Evolutionary conservation across 92 coral and sea anemone species (phyloP).

Genomic region (Paragorgia papillata): DNA sequence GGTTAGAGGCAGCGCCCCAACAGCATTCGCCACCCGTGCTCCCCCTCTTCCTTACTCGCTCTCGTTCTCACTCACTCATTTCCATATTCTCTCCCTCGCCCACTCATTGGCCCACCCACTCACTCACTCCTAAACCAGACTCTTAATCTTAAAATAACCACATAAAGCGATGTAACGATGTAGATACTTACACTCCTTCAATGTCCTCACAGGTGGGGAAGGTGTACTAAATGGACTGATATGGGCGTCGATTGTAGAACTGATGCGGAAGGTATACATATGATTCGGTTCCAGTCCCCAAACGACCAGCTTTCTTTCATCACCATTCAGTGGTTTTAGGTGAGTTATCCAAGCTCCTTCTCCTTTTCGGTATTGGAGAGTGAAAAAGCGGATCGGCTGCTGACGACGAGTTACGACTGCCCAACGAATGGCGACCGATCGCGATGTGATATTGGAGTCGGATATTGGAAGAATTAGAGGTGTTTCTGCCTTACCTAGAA

Average conservation of each 20-base stretch:
- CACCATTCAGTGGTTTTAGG: conserved; percentile 62
- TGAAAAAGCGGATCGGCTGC: conserved; percentile 83
- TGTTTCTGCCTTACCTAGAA: conserved; percentile 73
- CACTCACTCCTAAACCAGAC: too few relatives aligned
- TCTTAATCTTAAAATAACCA: too few relatives aligned
- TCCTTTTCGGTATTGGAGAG: conserved; percentile 67
- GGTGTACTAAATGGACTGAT: conserved; percentile 82
- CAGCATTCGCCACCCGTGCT: too few relatives aligned
- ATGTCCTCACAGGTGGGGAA: conserved; percentile 72
- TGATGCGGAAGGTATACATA: conserved; percentile 78
- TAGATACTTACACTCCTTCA: conserved; percentile 63
- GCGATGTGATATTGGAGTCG: conserved; percentile 68
- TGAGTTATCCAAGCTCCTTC: conserved; percentile 80
- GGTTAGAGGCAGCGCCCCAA: too few relatives aligned
- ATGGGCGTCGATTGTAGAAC: conserved; percentile 85
- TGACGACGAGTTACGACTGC: conserved; percentile 67
- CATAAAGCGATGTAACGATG: too few relatives aligned
- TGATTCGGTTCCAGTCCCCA: conserved; percentile 82
- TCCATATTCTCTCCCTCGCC: too few relatives aligned
- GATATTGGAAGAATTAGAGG: conserved; percentile 89
- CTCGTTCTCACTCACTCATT: too few relatives aligned
- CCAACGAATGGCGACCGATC: conserved; percentile 80
- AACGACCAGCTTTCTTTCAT: conserved; percentile 61
- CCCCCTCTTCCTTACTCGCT: too few relatives aligned
- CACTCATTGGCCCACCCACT: too few relatives aligned